These are phyloP conservation scores for Drosophila birchii DNA, from an alignment of 2,888 invertebrate species.

Conservation along the genomic window DNA sequence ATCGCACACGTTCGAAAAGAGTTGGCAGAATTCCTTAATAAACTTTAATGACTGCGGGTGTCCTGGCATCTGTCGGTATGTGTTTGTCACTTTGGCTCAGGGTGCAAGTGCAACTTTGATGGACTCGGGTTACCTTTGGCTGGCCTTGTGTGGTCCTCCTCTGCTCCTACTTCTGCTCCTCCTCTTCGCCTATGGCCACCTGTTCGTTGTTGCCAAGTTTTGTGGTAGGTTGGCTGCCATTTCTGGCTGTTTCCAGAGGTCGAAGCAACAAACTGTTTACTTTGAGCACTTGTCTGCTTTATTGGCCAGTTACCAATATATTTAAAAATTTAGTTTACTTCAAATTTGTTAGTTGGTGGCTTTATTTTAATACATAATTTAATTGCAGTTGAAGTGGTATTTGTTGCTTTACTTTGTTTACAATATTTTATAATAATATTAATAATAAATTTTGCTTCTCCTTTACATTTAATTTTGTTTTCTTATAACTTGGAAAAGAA, in stretches of 20 bases:
- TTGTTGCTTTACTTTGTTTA: not conserved
- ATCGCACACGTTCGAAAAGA: constrained; percentile 39
- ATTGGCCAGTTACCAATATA: constrained; percentile 2
- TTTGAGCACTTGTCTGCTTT: constrained; percentile 6
- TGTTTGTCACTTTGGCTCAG: constrained; percentile 46
- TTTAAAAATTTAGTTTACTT: not conserved
- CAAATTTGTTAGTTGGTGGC: too few species aligned
- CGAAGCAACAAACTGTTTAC: constrained; percentile 24
- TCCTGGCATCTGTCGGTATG: constrained; percentile 37
- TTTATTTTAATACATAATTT: not conserved
- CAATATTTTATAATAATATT: not conserved
- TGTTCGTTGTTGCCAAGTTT: constrained; percentile 22
- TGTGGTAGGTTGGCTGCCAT: not conserved
- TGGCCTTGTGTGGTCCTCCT: constrained; percentile 10
- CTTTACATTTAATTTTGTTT: too few species aligned
- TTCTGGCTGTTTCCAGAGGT: constrained; percentile 17
- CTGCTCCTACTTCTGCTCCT: not conserved
- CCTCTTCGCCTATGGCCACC: not conserved
- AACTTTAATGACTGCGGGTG: constrained; percentile 77
- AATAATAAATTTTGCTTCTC: not conserved
- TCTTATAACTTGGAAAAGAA: not conserved
- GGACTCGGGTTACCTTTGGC: constrained; percentile 56
- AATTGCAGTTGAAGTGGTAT: not conserved
- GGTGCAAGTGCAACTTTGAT: constrained; percentile 72
- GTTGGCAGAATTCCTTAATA: constrained; percentile 72